Evolutionary conservation across 2,888 invertebrate species (phyloP).

Genomic region (Lepidochrysops patricia): DNA sequence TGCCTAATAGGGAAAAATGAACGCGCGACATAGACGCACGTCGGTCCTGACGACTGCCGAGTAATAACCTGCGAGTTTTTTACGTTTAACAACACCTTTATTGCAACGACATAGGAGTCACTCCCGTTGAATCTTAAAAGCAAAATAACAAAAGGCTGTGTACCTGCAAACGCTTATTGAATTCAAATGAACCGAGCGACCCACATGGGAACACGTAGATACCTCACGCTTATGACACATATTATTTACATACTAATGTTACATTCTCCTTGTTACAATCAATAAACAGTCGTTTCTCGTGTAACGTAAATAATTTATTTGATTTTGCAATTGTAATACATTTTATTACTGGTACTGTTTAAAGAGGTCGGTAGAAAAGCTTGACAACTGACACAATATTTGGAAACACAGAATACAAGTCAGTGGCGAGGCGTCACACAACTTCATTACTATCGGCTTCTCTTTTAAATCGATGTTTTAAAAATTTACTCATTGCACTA

Average conservation of each 20-base stretch:
- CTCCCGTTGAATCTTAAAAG: too few species aligned
- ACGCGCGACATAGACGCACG: constrained; percentile 27
- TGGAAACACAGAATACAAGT: too few species aligned
- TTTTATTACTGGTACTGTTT: neutral
- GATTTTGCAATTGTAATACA: neutral
- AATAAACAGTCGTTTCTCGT: neutral
- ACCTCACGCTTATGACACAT: constrained; percentile 30
- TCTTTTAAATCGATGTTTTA: too few species aligned
- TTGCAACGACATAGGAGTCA: too few species aligned
- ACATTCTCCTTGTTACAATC: constrained; percentile 15
- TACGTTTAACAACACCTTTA: too few species aligned
- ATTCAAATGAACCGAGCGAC: constrained; percentile 31
- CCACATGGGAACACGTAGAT: constrained; percentile 30
- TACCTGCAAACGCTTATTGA: constrained; percentile 32
- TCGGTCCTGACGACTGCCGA: constrained; percentile 28
- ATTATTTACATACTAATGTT: constrained; percentile 26
- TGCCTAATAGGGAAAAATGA: constrained; percentile 29
- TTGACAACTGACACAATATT: too few species aligned
- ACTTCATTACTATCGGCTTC: too few species aligned
- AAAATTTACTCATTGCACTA: too few species aligned
- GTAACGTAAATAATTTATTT: neutral
- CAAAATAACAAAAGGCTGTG: too few species aligned
- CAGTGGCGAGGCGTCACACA: too few species aligned
- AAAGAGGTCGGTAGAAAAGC: neutral
- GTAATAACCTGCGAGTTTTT: too few species aligned